These are phyloP conservation scores for Bujurquina vittata DNA, from an alignment of 2,113 vertebrate genomes.

Conservation along the genomic window DNA sequence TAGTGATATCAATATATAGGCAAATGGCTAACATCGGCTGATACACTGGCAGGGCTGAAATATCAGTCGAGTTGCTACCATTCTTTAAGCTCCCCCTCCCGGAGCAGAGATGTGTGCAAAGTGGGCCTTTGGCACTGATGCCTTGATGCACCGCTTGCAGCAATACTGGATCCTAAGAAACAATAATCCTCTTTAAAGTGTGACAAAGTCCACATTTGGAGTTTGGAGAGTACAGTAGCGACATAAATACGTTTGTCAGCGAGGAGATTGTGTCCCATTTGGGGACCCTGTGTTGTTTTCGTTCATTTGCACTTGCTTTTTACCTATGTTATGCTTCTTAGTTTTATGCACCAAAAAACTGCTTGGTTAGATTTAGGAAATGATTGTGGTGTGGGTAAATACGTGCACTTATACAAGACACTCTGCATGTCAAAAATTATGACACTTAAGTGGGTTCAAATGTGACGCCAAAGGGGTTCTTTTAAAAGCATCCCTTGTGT, in stretches of 20 bases:
- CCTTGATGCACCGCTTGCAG: background rate
- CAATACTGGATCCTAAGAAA: background rate
- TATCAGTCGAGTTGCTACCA: background rate
- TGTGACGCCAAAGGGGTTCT: background rate
- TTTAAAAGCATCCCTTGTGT: background rate
- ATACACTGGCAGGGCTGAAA: background rate
- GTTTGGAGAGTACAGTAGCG: background rate
- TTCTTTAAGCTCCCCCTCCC: too few relatives aligned
- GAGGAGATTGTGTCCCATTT: background rate
- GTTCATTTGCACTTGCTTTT: background rate
- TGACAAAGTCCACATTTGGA: background rate
- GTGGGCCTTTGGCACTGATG: background rate
- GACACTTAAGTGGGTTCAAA: background rate
- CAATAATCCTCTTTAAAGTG: background rate
- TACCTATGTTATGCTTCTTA: background rate
- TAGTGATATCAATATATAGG: fast-evolving
- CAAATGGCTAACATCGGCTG: background rate
- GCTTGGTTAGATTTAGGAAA: background rate
- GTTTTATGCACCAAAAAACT: background rate
- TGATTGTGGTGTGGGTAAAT: background rate
- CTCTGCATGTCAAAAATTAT: background rate
- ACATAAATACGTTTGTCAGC: background rate
- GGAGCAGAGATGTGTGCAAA: background rate
- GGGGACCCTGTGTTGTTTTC: background rate
- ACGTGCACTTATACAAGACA: background rate